Base-by-base conservation (phyloP, 2,113 vertebrate species). In the Rhinopomastus cyanomelas region DNA sequence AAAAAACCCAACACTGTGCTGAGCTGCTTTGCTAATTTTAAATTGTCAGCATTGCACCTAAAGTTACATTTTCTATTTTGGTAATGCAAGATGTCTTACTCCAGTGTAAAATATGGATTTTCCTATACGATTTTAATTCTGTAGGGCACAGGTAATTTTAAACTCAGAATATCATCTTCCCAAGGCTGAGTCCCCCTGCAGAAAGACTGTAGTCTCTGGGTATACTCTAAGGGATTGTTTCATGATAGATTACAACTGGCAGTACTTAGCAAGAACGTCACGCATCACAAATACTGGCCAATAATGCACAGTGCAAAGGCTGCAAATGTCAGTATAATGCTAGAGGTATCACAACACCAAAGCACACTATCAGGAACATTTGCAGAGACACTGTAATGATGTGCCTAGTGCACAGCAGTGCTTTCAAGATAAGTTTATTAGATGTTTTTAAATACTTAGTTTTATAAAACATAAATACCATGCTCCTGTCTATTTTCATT, bases 221-320 rank as follows among this genome's bases (percentile, higher is more conserved):
- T 51, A 88, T n/a, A 55, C 89, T 85, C 84, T 46, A 9, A 94
- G 88, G 84, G 85, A 82, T 39, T 62, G 42, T 60, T 69, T 36
- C 55, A 42, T 93, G 92, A 95, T 34, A 62, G 81, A 96, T 92
- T 86, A 32, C 44, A n/a, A 74, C 87, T 91, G 93, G 92, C 87
- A 94, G 86, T 16, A 67, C 88, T 96, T 87, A 77, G 87, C 81
- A 79, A 88, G 84, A 94, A 69, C n/a, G 34, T 85, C 94, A 89
- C 46, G 12, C 74, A 88, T 92, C 94, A 92, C 90, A 94, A 97
- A 96, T 85, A 94, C 8, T 78, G 91, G 83, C 95, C 94, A 93
- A 67, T 30, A 69, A 82, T 0, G 21, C 4, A 18, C 78, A 86
- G 84, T 65, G 88, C 78, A 65, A 77, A 32, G 67, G 5, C 88